Evolutionary conservation across 2,888 invertebrate species (phyloP), one percentile per base, ranked within the genome.

Genomic region (Aradus depressus): DNA sequence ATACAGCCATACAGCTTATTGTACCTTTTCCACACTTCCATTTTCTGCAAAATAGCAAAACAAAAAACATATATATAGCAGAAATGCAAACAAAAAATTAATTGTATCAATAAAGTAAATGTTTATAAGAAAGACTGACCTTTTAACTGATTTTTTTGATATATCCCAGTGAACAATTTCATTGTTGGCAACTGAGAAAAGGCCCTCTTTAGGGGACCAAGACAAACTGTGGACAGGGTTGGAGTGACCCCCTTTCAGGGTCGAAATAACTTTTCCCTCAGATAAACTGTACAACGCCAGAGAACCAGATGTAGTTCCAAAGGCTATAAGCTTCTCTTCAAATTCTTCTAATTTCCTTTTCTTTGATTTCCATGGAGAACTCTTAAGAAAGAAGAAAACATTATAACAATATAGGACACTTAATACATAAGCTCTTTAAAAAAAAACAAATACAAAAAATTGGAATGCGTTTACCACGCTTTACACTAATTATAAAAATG

Each of bases 221-320:
- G 79, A 75, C 37, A 83, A 58, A 10, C 75, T 71, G n/a, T 64
- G 65, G 10, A 68, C 65, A 8, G 69, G 64, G 12, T 66, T 67
- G 3, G 66, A 62, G 37, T 70, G 72, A 3, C 74, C 70, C 41
- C 72, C 77, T 53, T 69, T 67, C 62, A 82, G 66, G 18, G 74
- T 70, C 26, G 70, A 75, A 60, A 79, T 75, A 21, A 83, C 67
- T 65, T 76, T 76, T 18, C 76, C 80, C 65, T 78, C 76, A 3
- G 74, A 67, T 22, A 82, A 70, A 42, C 81, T 82, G 64, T 85
- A 89, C 55, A 87, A 66, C 26, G 84, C 69, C 47, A 89, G 70
- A 57, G 75, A 75, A 44, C 89, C 88, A 60, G 75, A 76, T 2
- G 73, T 72, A 18, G 85, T 84, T 43, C 88, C 88, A 64, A 89